Base-by-base conservation (phyloP, 2,888 invertebrate genomes). In the Chrysolina haemoptera region DNA sequence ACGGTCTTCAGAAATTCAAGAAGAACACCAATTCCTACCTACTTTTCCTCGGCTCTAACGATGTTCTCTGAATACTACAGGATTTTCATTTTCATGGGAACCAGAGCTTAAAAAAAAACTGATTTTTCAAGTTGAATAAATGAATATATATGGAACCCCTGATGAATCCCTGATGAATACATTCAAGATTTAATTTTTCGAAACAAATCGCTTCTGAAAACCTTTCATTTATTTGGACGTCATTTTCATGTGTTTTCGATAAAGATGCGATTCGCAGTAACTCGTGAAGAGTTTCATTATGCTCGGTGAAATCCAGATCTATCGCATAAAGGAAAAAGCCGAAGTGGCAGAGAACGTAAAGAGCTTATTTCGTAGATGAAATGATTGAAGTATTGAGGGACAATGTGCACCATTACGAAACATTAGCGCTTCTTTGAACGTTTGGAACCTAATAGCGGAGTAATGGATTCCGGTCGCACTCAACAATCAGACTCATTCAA, bases 391-490 rank as follows among this genome's bases (percentile, higher is more conserved):
- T 84, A 86, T 86, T 85, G 84, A 80, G 81, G 84, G 82, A 86
- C 86, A 86, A 86, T 86, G 84, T 81, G 82, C 83, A 83, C 86
- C 85, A 86, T 86, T 86, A 86, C 82, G 84, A 82, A 82, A 86
- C 86, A 86, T 86, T 86, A 86, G 85, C 85, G 86, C 84, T 85
- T 85, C 86, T 86, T 86, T 86, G 85, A 85, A 83, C 85, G 85
- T 86, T 86, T 86, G 86, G 84, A 84, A 83, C 85, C 85, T 86
- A 86, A 86, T 85, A 86, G 86, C 85, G 79, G 80, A 79, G 84
- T 84, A 86, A 85, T 85, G 84, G 84, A 84, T 85, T 86, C 86
- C 86, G 85, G 85, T 84, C 85, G 84, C 84, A 83, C 85, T 85
- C 84, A 83, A 85, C 86, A 86, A 86, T 86, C 86, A 86, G 82